These are phyloP conservation scores for Tinea trinotella DNA, from an alignment of 2,888 invertebrate species.

Conservation along the genomic window DNA sequence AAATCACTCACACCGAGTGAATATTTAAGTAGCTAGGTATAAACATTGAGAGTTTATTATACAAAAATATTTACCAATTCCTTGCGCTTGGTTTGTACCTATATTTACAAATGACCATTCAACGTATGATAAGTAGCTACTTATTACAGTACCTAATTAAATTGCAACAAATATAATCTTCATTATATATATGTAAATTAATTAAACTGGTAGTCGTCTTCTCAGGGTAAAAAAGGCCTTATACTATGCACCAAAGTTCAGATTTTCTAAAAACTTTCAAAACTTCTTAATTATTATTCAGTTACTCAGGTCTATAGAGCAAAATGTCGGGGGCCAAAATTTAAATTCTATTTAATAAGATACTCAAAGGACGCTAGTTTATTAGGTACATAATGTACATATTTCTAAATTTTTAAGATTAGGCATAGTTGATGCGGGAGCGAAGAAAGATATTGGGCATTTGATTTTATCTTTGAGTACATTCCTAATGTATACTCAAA, in stretches of 20 bases:
- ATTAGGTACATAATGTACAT: slow-evolving; percentile 5
- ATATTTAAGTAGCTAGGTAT: neutral
- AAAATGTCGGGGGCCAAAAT: slow-evolving; percentile 16
- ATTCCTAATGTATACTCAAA: neutral
- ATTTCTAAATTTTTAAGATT: slow-evolving; percentile 11
- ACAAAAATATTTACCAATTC: too few relatives aligned
- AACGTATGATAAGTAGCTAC: too few relatives aligned
- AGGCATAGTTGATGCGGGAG: neutral
- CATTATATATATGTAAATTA: too few relatives aligned
- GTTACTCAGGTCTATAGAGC: slow-evolving; percentile 8
- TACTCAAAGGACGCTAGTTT: slow-evolving; percentile 16
- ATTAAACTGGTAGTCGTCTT: slow-evolving; percentile 12
- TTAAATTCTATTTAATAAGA: slow-evolving; percentile 4
- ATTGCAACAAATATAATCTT: too few relatives aligned
- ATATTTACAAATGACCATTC: neutral
- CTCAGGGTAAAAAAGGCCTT: slow-evolving; percentile 18
- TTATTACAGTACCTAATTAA: too few relatives aligned
- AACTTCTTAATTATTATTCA: neutral
- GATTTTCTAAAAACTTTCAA: slow-evolving; percentile 16
- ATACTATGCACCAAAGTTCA: slow-evolving; percentile 17
- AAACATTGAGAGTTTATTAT: neutral
- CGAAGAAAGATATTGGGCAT: neutral
- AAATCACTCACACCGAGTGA: neutral
- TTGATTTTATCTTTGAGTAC: too few relatives aligned
- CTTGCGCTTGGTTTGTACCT: neutral